Evolutionary conservation across 1,140 invertebrate species (phyloP), one percentile per base, ranked within the genome.

Genomic region (Apis laboriosa): DNA sequence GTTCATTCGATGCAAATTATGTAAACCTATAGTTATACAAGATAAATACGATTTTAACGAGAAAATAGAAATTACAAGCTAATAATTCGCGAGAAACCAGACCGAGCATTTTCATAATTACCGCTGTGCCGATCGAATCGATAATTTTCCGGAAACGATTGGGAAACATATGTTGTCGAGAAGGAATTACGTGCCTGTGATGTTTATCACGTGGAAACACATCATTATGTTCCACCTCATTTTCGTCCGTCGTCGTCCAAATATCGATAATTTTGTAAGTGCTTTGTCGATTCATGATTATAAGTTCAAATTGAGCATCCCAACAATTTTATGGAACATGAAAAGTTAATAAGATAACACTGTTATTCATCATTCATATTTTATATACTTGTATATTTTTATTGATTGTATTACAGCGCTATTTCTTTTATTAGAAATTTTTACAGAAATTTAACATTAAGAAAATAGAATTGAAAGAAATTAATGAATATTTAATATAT

Each of bases 121-220:
- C 76, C 58, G 58, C 21, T 21, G 58, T 34, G 58, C 43, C 51
- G 72, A 60, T 80, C 63, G 70, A 87, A 84, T 87, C 66, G 72
- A 77, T 88, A 88, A 90, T 90, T 87, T 88, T 88, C 80, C 83
- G 80, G 82, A 90, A 89, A 87, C 78, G 72, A 74, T 71, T 64
- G 19, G 13, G 79, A 56, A 87, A 86, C 78, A 88, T 53, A 77
- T 86, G 84, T 85, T 88, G 84, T 83, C 84, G 83, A 77, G 80
- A 86, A 87, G 76, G 64, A 82, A 90, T 90, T 90, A 90, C 67
- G n/a, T n/a, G 81, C 24, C 15, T n/a, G 55, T 21, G 28, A 60
- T 58, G 34, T 21, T 19, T 19, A 53, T 63, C 74, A 21, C 58
- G 34, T 15, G 58, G 21, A 64, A 63, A 64, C 49, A 64, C 60